Conservation (phyloP, 2,113 vertebrate species). For the Sialia sialis region DNA sequence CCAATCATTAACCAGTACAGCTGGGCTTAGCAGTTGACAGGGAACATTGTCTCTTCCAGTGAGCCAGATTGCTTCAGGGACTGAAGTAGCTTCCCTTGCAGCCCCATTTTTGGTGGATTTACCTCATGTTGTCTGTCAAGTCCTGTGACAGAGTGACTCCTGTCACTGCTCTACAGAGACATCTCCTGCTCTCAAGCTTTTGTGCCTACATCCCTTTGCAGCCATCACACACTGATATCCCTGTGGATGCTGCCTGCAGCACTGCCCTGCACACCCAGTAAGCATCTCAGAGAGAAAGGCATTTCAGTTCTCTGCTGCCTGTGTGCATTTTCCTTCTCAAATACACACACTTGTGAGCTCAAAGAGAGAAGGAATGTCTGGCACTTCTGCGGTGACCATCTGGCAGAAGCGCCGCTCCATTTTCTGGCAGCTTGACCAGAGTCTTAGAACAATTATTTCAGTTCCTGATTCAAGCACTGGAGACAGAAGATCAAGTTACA, state of each 20-base stretch:
- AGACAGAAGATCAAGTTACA: constrained; percentile 51
- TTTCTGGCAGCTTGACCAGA: constrained; percentile 37
- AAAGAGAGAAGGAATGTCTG: constrained; percentile 37
- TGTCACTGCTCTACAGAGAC: not conserved
- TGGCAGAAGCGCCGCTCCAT: constrained; percentile 18
- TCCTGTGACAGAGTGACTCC: not conserved
- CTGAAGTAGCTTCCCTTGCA: not conserved
- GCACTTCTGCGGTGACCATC: constrained; percentile 45
- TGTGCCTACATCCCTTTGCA: not conserved
- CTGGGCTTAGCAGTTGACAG: not conserved
- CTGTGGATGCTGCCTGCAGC: fast-evolving
- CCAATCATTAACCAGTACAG: not conserved
- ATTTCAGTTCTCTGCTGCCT: not conserved
- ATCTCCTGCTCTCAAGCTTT: not conserved
- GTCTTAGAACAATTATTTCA: constrained; percentile 59
- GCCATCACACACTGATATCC: not conserved
- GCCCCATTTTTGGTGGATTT: not conserved
- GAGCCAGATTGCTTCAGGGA: not conserved
- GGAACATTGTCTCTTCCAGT: not conserved
- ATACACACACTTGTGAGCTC: not conserved
- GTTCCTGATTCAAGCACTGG: constrained; percentile 16
- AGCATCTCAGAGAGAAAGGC: not conserved
- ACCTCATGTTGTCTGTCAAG: not conserved
- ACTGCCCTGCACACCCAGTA: not conserved
- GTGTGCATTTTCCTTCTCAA: not conserved